Conservation (phyloP, 30 jellyfish, hydroid and myxozoan genomes). For the Sanderia malayensis region DNA sequence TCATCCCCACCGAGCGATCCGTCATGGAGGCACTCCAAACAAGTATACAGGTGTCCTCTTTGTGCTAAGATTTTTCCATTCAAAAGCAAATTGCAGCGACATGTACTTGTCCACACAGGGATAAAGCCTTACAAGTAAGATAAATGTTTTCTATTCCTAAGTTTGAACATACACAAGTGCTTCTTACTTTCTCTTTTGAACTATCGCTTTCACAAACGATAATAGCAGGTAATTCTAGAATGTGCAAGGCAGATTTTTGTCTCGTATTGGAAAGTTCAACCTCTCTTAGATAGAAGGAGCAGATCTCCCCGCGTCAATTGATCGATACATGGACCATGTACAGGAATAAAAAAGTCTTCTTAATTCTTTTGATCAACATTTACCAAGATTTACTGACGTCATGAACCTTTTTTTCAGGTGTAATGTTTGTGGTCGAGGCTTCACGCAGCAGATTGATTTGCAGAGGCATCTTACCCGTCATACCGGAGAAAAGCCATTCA, state of each 20-base stretch:
- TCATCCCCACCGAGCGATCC: slow-evolving; percentile 81
- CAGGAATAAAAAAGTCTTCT: no score
- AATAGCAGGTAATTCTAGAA: no score
- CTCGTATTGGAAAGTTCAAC: no score
- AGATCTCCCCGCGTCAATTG: no score
- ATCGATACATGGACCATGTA: no score
- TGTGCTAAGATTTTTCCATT: slow-evolving; percentile 97
- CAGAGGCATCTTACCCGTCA: slow-evolving; percentile 96
- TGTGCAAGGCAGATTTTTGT: no score
- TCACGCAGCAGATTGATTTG: slow-evolving; percentile 95
- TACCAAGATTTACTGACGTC: not conserved
- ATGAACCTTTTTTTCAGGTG: slow-evolving; percentile 52
- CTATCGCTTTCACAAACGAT: no score
- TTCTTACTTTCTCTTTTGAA: no score
- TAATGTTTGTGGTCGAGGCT: slow-evolving; percentile 98
- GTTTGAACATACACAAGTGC: no score
- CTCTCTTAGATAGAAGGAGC: no score
- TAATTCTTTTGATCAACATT: no score
- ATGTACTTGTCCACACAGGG: slow-evolving; percentile 95
- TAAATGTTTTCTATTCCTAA: no score
- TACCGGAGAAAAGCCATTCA: slow-evolving; percentile 99
- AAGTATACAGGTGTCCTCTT: slow-evolving; percentile 95
- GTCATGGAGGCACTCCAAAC: slow-evolving; percentile 98
- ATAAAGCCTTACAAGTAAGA: slow-evolving; percentile 94
- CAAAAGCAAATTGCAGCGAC: slow-evolving; percentile 95